phyloP scores from a whole-genome alignment of 2,797 vertebrate genomes.

The Avahi laniger region DNA sequence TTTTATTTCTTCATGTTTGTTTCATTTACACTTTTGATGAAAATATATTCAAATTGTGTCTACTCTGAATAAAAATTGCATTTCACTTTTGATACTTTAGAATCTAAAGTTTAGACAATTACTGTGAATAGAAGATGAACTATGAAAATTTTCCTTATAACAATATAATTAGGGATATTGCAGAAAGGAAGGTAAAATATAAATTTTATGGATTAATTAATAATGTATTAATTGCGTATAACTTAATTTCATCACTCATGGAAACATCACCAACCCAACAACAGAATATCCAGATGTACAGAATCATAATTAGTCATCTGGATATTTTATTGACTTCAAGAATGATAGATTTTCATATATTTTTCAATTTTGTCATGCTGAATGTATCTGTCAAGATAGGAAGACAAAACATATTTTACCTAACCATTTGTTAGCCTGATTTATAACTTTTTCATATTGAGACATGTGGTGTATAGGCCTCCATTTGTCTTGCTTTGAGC shows the following conservation, averaged over 20 bases:
- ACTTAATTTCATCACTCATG: constrained; percentile 30
- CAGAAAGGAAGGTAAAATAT: not conserved
- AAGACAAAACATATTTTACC: not conserved
- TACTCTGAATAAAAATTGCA: not conserved
- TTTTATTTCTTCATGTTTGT: not conserved
- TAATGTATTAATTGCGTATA: not conserved
- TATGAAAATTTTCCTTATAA: not conserved
- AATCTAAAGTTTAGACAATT: not conserved
- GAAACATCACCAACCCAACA: not conserved
- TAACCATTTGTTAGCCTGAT: not conserved
- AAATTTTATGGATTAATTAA: not conserved
- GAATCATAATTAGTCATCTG: not conserved
- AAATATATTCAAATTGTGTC: not conserved
- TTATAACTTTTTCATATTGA: constrained; percentile 9
- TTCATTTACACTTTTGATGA: constrained; percentile 4
- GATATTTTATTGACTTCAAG: not conserved
- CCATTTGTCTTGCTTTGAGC: not conserved
- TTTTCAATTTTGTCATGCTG: constrained; percentile 4
- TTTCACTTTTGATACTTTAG: constrained; percentile 17
- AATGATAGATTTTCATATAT: not conserved
- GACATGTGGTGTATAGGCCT: not conserved
- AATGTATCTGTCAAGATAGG: not conserved
- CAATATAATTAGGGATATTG: not conserved
- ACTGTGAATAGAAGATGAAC: not conserved
- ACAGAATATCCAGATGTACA: not conserved